These are phyloP conservation scores for Tetraodon nigroviridis DNA, from an alignment of 2,113 vertebrate species.

Conservation along the genomic window DNA sequence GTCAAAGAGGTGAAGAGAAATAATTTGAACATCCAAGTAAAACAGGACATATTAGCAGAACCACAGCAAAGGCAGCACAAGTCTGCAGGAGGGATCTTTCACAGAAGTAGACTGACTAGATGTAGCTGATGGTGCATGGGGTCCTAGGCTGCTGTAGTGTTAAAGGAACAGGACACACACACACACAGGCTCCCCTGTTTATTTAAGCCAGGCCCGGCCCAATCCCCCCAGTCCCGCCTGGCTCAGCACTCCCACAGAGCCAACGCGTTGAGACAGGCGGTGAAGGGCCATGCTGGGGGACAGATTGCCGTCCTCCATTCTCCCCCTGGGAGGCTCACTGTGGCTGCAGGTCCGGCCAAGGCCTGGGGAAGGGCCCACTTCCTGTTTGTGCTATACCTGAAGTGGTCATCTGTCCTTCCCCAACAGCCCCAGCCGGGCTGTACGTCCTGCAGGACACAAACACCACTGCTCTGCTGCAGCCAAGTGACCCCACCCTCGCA, in stretches of 20 bases:
- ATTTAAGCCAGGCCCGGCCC: conserved; percentile 39
- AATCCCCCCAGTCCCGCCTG: conserved; percentile 50
- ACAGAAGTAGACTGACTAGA: conserved; percentile 39
- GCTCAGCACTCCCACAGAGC: conserved; percentile 62
- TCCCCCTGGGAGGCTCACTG: conserved; percentile 66
- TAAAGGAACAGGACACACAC: conserved; percentile 40
- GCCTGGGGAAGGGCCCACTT: conserved; percentile 67
- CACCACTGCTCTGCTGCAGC: conserved; percentile 4
- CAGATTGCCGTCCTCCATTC: conserved; percentile 75
- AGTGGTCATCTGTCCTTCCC: conserved; percentile 65
- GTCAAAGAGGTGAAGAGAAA: conserved; percentile 43
- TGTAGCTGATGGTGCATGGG: conserved; percentile 47
- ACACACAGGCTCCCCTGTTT: conserved; percentile 32
- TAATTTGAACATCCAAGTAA: conserved; percentile 40
- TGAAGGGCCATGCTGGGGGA: conserved; percentile 73
- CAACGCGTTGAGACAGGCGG: conserved; percentile 65
- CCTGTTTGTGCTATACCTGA: conserved; percentile 75
- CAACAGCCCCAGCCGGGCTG: conserved; percentile 19
- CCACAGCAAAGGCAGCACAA: conserved; percentile 16
- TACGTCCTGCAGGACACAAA: conserved; percentile 23
- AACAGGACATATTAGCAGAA: conserved; percentile 29
- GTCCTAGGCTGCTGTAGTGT: conserved; percentile 61
- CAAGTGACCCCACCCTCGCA: neutral
- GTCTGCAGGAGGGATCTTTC: conserved; percentile 49
- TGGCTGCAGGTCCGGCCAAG: conserved; percentile 69